Conservation (phyloP, 1,140 invertebrate species). For the Drosophila repleta region DNA sequence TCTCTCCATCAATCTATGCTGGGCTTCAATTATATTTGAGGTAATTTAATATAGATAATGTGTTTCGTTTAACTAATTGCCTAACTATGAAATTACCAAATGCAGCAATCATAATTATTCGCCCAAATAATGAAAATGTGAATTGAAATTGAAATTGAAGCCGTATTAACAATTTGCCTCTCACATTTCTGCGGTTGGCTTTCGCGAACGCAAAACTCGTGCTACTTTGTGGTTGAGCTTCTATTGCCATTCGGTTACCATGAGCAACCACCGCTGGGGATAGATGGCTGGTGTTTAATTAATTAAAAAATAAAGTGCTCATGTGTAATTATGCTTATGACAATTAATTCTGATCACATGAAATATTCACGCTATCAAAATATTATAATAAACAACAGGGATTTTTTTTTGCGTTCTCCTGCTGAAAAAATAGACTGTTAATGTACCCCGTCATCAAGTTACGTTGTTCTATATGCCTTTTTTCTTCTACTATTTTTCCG, state of each 20-base stretch:
- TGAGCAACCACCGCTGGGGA: slow-evolving; percentile 38
- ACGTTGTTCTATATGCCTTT: slow-evolving; percentile 1
- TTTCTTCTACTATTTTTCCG: neutral
- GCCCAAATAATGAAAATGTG: neutral
- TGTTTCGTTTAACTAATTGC: neutral
- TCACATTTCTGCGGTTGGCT: slow-evolving; percentile 32
- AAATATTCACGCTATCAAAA: slow-evolving; percentile 37
- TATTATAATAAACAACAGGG: slow-evolving; percentile 47
- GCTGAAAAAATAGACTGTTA: slow-evolving; percentile 16
- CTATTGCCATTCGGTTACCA: slow-evolving; percentile 6
- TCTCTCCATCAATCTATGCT: neutral
- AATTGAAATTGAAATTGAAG: neutral
- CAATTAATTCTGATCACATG: slow-evolving; percentile 73
- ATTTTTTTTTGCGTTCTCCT: neutral
- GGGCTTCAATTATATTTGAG: too few relatives aligned
- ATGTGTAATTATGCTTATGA: slow-evolving; percentile 38
- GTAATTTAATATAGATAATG: slow-evolving; percentile 1
- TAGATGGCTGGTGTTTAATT: slow-evolving; percentile 58
- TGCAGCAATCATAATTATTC: neutral
- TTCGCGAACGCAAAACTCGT: slow-evolving; percentile 27
- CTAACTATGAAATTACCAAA: neutral
- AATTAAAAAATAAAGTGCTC: slow-evolving; percentile 45
- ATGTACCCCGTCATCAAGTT: slow-evolving; percentile 30
- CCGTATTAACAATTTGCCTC: neutral
- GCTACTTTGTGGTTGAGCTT: slow-evolving; percentile 24